phyloP scores from a whole-genome alignment of 2,113 vertebrate species.

The Dipodomys merriami region DNA sequence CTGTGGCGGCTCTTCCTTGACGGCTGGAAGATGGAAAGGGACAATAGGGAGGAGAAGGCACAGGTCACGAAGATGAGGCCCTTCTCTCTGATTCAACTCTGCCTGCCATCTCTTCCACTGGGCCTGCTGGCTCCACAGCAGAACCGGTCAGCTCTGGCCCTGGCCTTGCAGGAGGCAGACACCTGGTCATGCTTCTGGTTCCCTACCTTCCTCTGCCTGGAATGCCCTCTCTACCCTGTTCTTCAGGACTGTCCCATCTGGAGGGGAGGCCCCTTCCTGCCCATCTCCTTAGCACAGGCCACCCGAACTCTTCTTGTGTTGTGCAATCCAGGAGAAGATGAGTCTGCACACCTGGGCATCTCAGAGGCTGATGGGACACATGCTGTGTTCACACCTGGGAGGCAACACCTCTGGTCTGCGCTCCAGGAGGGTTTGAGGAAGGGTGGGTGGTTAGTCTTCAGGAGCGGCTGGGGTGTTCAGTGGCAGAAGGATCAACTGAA shows the following conservation, averaged over 20 bases:
- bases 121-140: background rate
- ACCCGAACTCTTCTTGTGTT: background rate
- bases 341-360: background rate
- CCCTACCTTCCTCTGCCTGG: background rate
- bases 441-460: background rate
- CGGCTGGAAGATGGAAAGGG: conserved; percentile 83
- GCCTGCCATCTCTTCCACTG: background rate
- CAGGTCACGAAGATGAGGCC: background rate
- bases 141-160: background rate
- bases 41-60: background rate
- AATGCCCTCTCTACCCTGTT: background rate
- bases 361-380: background rate
- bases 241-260: background rate
- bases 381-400: background rate
- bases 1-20: conserved; percentile 84
- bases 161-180: background rate
- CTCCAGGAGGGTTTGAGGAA: background rate
- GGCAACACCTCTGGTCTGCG: background rate
- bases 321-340: background rate
- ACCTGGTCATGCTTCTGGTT: fast-evolving
- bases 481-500: background rate
- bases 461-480: background rate
- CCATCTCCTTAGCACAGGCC: background rate
- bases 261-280: background rate
- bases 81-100: background rate